phyloP scores from a whole-genome alignment of 2,113 vertebrate species.

The Jaculus jaculus region DNA sequence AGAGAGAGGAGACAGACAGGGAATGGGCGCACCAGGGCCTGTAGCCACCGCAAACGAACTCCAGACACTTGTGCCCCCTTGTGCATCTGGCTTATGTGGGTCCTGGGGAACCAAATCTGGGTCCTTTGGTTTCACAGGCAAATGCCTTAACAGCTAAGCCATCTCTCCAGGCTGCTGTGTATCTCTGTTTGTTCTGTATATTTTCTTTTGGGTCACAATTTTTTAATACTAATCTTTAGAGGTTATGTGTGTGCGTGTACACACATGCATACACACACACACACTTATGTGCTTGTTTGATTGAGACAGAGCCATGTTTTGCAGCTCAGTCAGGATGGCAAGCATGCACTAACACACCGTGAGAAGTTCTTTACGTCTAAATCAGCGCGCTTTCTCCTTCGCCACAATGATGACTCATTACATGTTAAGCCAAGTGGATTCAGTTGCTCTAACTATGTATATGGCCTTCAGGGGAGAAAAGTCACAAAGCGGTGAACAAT shows the following conservation, averaged over 20 bases:
- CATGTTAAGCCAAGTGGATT: not conserved
- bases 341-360: not conserved
- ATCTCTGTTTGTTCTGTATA: not conserved
- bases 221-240: not conserved
- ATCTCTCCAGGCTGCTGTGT: no score
- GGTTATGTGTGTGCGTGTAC: not conserved
- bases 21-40: no score
- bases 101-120: no score
- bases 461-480: not conserved
- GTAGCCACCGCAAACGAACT: no score
- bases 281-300: not conserved
- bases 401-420: not conserved
- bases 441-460: not conserved
- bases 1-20: no score
- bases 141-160: no score
- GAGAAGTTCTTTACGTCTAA: not conserved
- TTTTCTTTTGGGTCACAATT: not conserved
- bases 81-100: no score
- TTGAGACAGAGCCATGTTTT: not conserved
- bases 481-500: not conserved
- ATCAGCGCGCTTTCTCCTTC: not conserved
- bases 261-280: no score
- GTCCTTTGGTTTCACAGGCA: no score
- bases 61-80: no score
- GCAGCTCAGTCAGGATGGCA: no score